Evolutionary conservation across 35 echinoderm and acorn worm genomes (phyloP), one percentile per base, ranked within the genome.

Genomic region (Diadema setosum): DNA sequence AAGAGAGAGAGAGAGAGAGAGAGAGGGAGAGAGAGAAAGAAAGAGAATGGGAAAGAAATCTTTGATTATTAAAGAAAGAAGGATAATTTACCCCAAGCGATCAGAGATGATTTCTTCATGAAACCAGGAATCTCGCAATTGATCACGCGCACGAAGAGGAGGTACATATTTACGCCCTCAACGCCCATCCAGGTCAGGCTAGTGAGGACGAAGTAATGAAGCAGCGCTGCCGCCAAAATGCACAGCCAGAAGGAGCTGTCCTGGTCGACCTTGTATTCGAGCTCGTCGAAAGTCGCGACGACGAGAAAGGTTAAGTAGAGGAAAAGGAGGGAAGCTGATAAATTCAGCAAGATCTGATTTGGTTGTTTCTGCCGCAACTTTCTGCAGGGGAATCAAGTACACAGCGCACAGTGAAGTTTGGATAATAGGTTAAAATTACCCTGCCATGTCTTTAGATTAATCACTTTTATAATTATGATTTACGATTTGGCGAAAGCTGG

Each of bases 111-210:
- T 26, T 81, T 55, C 23, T 52, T 57, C 25, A 89, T 81, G 35
- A 81, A 81, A 6, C 80, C 52, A 30, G 50, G 12, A 65, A 42
- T 81, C 26, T 45, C 57, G 35, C 25, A 63, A 37, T 81, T 89
- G 5, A 80, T 52, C 15, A 89, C 87, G 14, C 20, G 16, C 5
- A 89, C 56, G 39, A 89, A 81, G 39, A 81, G 76, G 55, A 49
- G 46, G 39, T 82, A 89, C 55, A 89, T 33, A 37, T 89, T 81
- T 5, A 82, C 87, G 5, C 42, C 87, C 42, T 89, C 87, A 25
- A 89, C 58, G 37, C 75, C 87, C 87, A 89, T 89, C 87, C 87
- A 89, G 24, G 82, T 61, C 8, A 89, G 75, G 2, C 74, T 58
- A 8, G 75, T 80, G 74, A 89, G 80, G 0, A 76, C 82, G 75